phyloP scores from a whole-genome alignment of 2,888 invertebrate species.

The Andrena minutula region DNA sequence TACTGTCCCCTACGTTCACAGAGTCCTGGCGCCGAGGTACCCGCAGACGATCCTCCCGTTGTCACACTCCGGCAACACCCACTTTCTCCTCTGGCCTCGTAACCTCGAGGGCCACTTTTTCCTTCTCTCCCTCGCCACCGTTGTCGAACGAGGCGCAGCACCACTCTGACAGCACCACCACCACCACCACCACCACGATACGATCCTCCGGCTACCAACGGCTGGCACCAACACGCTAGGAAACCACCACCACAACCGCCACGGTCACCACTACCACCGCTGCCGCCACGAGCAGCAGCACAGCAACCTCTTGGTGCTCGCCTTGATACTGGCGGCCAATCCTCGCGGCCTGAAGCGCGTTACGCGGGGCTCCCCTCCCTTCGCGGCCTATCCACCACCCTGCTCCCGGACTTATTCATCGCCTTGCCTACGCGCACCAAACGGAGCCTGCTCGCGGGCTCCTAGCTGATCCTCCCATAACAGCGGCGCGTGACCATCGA shows the following conservation, averaged over 20 bases:
- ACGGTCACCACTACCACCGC: conserved; percentile 37
- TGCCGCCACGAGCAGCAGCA: conserved; percentile 49
- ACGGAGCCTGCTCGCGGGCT: background rate
- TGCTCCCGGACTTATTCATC: conserved; percentile 22
- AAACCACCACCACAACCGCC: conserved; percentile 52
- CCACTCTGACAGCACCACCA: conserved; percentile 63
- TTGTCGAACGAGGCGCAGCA: conserved; percentile 65
- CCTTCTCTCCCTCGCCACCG: conserved; percentile 64
- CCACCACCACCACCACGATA: conserved; percentile 47
- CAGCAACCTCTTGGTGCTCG: conserved; percentile 33
- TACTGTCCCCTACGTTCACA: conserved; percentile 31
- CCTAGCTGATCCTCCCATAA: conserved; percentile 19
- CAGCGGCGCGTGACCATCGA: conserved; percentile 28
- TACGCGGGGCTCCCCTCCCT: conserved; percentile 38
- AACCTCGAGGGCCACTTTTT: conserved; percentile 73
- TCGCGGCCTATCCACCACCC: background rate
- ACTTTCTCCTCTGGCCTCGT: conserved; percentile 76
- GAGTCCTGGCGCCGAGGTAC: conserved; percentile 47
- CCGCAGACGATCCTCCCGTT: conserved; percentile 56
- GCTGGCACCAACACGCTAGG: conserved; percentile 48
- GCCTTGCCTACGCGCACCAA: background rate
- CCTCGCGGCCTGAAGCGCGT: conserved; percentile 29
- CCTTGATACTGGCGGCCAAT: conserved; percentile 35
- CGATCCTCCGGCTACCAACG: conserved; percentile 37
- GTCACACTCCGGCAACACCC: conserved; percentile 74